Percentiles rank a stretch among this genome's conserved stretches.
Conservation (phyloP, 1,140 invertebrate species). For the Drosophila guanche region DNA sequence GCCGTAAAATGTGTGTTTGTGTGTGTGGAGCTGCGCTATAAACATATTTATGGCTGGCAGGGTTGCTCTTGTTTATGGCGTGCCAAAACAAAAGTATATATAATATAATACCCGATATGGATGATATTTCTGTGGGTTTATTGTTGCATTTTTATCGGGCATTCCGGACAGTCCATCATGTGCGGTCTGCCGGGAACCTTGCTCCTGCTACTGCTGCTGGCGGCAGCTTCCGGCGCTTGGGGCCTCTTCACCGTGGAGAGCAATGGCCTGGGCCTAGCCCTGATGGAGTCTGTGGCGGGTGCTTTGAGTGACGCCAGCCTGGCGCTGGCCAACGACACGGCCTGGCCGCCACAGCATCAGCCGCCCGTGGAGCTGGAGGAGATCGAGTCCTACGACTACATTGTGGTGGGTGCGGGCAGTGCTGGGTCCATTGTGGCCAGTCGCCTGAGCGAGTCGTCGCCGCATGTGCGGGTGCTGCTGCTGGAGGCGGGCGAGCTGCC, state of each 20-base stretch:
- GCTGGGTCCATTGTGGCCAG: constrained; percentile 86
- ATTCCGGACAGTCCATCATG: constrained; percentile 11
- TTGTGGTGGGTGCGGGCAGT: constrained; percentile 86
- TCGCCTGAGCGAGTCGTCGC: constrained; percentile 58
- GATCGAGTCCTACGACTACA: constrained; percentile 84
- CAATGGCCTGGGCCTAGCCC: constrained; percentile 83
- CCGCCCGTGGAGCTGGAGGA: constrained; percentile 71
- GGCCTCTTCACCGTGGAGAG: constrained; percentile 30
- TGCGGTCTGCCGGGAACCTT: not conserved
- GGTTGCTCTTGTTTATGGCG: constrained; percentile 17
- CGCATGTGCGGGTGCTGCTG: constrained; percentile 82
- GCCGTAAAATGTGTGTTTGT: not conserved
- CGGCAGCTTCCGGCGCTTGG: not conserved
- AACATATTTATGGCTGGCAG: constrained; percentile 10
- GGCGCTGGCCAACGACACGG: constrained; percentile 84
- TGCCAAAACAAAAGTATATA: constrained; percentile 1
- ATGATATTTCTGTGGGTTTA: not conserved
- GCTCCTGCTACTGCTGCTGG: not conserved
- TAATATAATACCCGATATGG: constrained; percentile 15
- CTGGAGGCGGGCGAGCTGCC: constrained; percentile 65
- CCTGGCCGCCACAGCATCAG: constrained; percentile 84
- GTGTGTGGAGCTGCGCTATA: not conserved
- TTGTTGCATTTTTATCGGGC: constrained; percentile 23
- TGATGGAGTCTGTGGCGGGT: constrained; percentile 84
- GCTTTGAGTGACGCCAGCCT: constrained; percentile 85